These are phyloP conservation scores for Gobio gobio DNA, from an alignment of 2,113 vertebrate species.

Conservation along the genomic window DNA sequence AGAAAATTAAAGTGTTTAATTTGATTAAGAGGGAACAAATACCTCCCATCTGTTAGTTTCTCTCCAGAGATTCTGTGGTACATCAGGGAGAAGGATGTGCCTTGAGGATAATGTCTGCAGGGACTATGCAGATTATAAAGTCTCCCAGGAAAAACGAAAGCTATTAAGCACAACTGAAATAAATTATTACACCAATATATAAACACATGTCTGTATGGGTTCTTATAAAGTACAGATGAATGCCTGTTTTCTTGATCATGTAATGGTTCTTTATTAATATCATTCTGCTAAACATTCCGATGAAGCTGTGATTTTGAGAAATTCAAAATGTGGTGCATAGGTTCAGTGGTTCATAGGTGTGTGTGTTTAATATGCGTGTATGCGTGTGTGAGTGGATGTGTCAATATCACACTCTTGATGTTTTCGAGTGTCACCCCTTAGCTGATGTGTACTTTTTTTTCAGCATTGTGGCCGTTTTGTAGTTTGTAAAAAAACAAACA, in stretches of 20 bases:
- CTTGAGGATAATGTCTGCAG: slow-evolving; percentile 40
- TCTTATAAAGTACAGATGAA: not conserved
- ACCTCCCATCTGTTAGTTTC: slow-evolving; percentile 53
- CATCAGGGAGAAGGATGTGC: slow-evolving; percentile 39
- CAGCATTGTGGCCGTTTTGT: too few relatives aligned
- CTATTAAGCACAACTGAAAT: slow-evolving; percentile 41
- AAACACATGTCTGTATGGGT: not conserved
- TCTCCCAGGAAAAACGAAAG: slow-evolving; percentile 14
- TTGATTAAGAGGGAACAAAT: slow-evolving; percentile 69
- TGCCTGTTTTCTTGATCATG: not conserved
- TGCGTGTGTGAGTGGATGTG: too few relatives aligned
- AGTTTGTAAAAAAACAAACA: too few relatives aligned
- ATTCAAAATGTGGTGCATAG: too few relatives aligned
- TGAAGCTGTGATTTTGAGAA: too few relatives aligned
- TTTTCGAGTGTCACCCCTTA: too few relatives aligned
- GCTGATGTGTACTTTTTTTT: too few relatives aligned
- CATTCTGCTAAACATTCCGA: not conserved
- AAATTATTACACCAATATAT: not conserved
- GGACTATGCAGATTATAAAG: slow-evolving; percentile 44
- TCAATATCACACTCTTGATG: too few relatives aligned
- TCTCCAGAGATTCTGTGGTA: slow-evolving; percentile 39
- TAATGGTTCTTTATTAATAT: not conserved
- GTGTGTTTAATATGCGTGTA: too few relatives aligned
- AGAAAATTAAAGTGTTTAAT: slow-evolving; percentile 77
- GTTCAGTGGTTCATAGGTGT: too few relatives aligned